phyloP scores from a whole-genome alignment of 2,888 invertebrate genomes.

The Acholoe squamosa region DNA sequence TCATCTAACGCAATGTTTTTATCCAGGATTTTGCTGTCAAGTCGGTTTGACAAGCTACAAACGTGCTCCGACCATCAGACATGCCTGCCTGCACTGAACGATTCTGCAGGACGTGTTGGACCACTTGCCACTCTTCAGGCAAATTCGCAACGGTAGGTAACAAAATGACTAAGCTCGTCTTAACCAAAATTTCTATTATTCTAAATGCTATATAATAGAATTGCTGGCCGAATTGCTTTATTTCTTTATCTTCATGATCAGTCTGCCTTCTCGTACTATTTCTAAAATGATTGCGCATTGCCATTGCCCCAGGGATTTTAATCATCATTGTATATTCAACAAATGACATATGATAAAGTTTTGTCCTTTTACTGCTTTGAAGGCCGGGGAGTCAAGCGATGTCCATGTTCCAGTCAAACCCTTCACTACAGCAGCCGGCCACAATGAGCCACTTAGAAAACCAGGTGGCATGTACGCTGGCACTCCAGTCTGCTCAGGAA shows the following conservation, averaged over 20 bases:
- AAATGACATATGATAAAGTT: too few relatives aligned
- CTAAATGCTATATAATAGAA: too few relatives aligned
- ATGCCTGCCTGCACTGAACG: constrained; percentile 72
- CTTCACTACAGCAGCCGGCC: constrained; percentile 79
- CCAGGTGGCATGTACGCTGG: constrained; percentile 89
- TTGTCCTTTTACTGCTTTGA: neutral
- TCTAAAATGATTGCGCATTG: too few relatives aligned
- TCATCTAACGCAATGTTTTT: neutral
- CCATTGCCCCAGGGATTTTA: too few relatives aligned
- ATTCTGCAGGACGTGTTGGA: constrained; percentile 58
- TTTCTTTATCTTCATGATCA: too few relatives aligned
- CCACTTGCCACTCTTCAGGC: constrained; percentile 87
- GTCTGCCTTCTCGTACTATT: too few relatives aligned
- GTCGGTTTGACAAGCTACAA: constrained; percentile 82
- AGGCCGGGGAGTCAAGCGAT: constrained; percentile 73
- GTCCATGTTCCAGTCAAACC: constrained; percentile 75
- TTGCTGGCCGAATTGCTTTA: too few relatives aligned
- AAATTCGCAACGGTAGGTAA: constrained; percentile 12
- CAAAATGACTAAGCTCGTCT: neutral
- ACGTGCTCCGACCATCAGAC: constrained; percentile 80
- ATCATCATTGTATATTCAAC: too few relatives aligned
- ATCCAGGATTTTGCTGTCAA: constrained; percentile 75
- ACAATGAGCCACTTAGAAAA: constrained; percentile 86
- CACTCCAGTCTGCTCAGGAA: constrained; percentile 89
- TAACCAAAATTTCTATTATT: neutral